These are phyloP conservation scores for Cepaea hortensis DNA, from an alignment of 2,888 invertebrate genomes.

Conservation along the genomic window DNA sequence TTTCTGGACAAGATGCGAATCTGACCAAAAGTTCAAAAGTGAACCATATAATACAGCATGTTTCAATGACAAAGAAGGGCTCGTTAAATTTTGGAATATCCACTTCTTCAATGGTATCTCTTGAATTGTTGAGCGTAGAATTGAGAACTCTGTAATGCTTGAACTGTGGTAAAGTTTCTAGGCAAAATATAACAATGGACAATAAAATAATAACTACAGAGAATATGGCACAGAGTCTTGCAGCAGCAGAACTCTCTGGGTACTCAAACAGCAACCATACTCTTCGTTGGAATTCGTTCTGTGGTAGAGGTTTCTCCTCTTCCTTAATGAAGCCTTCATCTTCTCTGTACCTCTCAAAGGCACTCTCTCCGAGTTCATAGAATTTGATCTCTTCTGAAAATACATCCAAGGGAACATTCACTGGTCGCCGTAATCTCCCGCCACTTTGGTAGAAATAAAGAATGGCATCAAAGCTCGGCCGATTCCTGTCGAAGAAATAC, in stretches of 20 bases:
- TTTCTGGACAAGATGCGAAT: conserved; percentile 98
- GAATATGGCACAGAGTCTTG: conserved; percentile 98
- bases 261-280: conserved; percentile 99
- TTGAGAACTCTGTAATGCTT: conserved; percentile 90
- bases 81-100: conserved; percentile 99
- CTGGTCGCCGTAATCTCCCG: conserved; percentile 95
- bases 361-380: conserved; percentile 98
- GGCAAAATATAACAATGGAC: conserved; percentile 99
- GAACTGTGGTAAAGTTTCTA: conserved; percentile 99
- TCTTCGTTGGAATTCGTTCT: conserved; percentile 97
- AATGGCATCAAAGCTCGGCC: conserved; percentile 99
- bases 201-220: conserved; percentile 98
- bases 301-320: conserved; percentile 97
- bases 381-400: conserved; percentile 99
- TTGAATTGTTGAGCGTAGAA: conserved; percentile 66
- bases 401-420: conserved; percentile 97
- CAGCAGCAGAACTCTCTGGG: conserved; percentile 99
- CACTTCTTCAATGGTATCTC: conserved; percentile 86
- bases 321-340: conserved; percentile 99
- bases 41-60: conserved; percentile 99
- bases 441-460: conserved; percentile 97
- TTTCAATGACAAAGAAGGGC: conserved; percentile 99
- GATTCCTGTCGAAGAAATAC: conserved; percentile 99
- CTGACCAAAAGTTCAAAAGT: conserved; percentile 95
- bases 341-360: conserved; percentile 80